Evolutionary conservation across 2,113 vertebrate species (phyloP).

Genomic region (Muscicapa adusta): DNA sequence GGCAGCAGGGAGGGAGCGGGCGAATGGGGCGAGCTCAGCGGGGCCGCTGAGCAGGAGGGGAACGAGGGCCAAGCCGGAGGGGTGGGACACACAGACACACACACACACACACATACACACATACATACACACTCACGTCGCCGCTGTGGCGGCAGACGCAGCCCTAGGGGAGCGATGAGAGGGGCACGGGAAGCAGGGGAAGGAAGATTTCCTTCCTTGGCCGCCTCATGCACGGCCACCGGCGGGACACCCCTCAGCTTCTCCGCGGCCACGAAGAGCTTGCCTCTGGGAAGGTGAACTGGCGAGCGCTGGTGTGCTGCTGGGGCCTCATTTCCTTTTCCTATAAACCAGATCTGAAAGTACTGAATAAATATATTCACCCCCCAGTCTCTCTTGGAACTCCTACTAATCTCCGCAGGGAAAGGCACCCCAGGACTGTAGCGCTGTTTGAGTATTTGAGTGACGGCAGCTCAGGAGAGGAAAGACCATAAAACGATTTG

Average conservation of each 20-base stretch:
- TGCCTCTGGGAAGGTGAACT: not conserved
- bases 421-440: not conserved
- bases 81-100: not conserved
- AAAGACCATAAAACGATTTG: not conserved
- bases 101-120: too few species aligned
- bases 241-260: not conserved
- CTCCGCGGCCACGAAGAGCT: not conserved
- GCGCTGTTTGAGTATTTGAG: not conserved
- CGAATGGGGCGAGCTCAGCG: not conserved
- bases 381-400: not conserved
- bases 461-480: not conserved
- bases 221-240: not conserved
- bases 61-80: not conserved
- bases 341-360: not conserved
- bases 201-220: not conserved
- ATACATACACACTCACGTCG: fast-evolving
- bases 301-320: not conserved
- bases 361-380: not conserved
- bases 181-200: not conserved
- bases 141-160: not conserved
- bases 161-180: not conserved
- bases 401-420: not conserved
- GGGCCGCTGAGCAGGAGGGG: not conserved
- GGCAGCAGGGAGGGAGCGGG: not conserved
- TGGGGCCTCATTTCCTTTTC: not conserved